Percentiles rank a stretch among this genome's conserved stretches.
Conservation (phyloP, 2,797 vertebrate species). For the Megalops cyprinoides region DNA sequence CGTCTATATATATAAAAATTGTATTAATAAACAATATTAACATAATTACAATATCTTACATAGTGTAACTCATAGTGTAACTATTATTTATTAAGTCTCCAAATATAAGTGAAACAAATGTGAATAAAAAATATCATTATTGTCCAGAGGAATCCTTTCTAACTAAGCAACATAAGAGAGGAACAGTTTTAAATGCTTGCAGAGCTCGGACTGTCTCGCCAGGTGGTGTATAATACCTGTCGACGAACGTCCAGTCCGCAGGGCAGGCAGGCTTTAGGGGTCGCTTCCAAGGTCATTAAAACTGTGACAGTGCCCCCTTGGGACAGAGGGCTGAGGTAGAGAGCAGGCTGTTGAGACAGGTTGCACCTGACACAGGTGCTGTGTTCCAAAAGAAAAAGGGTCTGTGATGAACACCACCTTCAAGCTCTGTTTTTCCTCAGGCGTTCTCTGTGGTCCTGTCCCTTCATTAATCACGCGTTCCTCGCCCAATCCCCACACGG, state of each 20-base stretch:
- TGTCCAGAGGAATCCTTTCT: neutral
- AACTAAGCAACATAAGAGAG: neutral
- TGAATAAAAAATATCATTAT: neutral
- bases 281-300: neutral
- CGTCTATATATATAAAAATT: too few species aligned
- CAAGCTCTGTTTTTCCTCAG: slow-evolving; percentile 13
- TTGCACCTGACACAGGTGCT: neutral
- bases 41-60: neutral
- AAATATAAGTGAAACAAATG: neutral
- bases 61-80: neutral
- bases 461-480: neutral
- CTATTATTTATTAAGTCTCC: neutral
- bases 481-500: neutral
- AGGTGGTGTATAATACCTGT: neutral
- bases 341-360: neutral
- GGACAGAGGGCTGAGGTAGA: neutral
- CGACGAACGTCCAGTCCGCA: neutral
- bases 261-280: neutral
- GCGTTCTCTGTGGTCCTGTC: slow-evolving; percentile 21
- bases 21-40: too few species aligned
- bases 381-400: neutral
- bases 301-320: neutral
- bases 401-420: slow-evolving; percentile 13
- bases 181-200: neutral
- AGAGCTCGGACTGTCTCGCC: neutral